phyloP scores from a whole-genome alignment of 2,113 vertebrate species.

The Pimephales promelas region DNA sequence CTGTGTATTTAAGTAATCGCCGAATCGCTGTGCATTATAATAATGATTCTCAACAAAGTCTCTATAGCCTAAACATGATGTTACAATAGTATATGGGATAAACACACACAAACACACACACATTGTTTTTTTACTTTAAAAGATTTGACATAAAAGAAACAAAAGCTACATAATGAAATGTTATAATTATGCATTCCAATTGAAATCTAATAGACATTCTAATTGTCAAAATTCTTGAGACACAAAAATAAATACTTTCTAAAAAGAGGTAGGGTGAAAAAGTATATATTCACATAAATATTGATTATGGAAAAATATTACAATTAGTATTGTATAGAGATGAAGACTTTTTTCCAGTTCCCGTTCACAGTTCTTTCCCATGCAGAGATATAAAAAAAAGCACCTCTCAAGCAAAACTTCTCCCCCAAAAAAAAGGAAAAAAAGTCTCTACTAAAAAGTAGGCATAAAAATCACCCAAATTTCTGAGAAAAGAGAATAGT shows the following conservation, averaged over 20 bases:
- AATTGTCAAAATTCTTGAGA: conserved; percentile 39
- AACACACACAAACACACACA: not conserved
- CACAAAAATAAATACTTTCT: conserved; percentile 60
- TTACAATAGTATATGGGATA: not conserved
- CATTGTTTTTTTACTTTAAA: conserved; percentile 25
- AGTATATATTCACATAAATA: conserved; percentile 67
- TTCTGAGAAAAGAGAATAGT: conserved; percentile 25
- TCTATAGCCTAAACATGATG: not conserved
- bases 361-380: conserved; percentile 61
- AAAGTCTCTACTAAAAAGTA: conserved; percentile 56
- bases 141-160: not conserved
- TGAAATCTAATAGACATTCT: conserved; percentile 4
- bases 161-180: not conserved
- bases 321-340: conserved; percentile 65
- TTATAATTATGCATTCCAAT: not conserved
- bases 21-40: not conserved
- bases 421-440: not conserved
- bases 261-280: conserved; percentile 50
- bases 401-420: conserved; percentile 39
- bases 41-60: not conserved
- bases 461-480: conserved; percentile 36
- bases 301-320: conserved; percentile 57
- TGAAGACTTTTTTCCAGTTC: conserved; percentile 63
- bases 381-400: conserved; percentile 61
- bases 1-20: conserved; percentile 7